Percentiles rank a stretch among this genome's conserved stretches.
These are phyloP conservation scores for Heliconius charithonia DNA, from an alignment of 2,888 invertebrate genomes.

Conservation along the genomic window DNA sequence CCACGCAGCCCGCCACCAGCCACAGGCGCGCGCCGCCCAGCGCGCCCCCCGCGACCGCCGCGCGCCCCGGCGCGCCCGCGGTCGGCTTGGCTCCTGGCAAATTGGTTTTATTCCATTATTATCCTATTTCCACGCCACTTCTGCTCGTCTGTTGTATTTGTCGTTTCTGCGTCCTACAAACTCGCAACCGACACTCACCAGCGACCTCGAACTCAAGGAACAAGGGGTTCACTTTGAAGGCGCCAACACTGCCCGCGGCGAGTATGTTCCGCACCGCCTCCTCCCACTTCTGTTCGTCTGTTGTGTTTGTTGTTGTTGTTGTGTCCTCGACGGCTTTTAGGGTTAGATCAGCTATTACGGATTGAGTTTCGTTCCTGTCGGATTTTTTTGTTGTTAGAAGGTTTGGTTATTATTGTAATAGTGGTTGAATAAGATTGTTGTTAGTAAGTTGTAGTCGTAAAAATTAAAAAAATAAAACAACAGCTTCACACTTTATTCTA, in stretches of 20 bases:
- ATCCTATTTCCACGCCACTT: too few relatives aligned
- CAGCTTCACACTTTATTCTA: too few relatives aligned
- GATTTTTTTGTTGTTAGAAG: background rate
- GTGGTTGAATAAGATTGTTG: background rate
- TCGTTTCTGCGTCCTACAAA: too few relatives aligned
- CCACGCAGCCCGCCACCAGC: slow-evolving; percentile 92
- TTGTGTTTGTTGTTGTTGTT: background rate
- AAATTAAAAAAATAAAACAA: too few relatives aligned
- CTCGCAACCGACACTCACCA: slow-evolving; percentile 77
- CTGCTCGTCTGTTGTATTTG: too few relatives aligned
- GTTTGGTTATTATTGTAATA: background rate
- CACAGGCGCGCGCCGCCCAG: slow-evolving; percentile 88
- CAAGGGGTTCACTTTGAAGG: slow-evolving; percentile 91
- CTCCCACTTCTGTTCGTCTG: slow-evolving; percentile 66
- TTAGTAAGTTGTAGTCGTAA: too few relatives aligned
- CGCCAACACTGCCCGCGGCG: slow-evolving; percentile 89
- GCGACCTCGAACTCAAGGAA: slow-evolving; percentile 89
- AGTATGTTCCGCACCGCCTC: slow-evolving; percentile 88
- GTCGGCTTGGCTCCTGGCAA: background rate
- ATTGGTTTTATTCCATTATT: too few relatives aligned
- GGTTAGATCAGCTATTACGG: slow-evolving; percentile 90
- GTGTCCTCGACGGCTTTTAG: slow-evolving; percentile 72
- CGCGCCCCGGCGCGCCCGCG: background rate
- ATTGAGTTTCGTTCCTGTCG: slow-evolving; percentile 82
- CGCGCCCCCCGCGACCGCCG: slow-evolving; percentile 57